Base-by-base conservation (phyloP, 2,888 invertebrate species). In the Drosophila tanythrix region DNA sequence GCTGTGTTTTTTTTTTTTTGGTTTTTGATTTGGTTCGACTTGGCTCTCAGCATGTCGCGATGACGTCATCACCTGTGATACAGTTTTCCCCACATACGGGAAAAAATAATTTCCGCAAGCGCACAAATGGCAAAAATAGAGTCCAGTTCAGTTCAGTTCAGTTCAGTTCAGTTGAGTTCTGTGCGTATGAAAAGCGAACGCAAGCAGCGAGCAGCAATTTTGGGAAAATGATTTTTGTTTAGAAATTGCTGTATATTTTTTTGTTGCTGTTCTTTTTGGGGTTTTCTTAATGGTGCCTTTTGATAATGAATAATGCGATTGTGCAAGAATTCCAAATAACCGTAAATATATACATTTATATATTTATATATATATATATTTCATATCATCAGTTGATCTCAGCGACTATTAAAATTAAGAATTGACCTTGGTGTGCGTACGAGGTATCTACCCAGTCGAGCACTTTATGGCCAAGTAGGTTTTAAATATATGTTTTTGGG, bases 71-170 rank as follows among this genome's bases (percentile, higher is more conserved):
- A n/a, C 46, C 21, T 33, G 36, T 35, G 33, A 58, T 55, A 71
- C 65, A 55, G 33, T 64, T 77, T 72, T 59, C 57, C 67, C 67
- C 78, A 68, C 68, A 68, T 78, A 64, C 66, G 61, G 35, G 66
- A 56, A 56, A 59, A 79, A 70, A 58, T 13, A 80, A 80, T 80
- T 73, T 80, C 81, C 76, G 81, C 79, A 70, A 79, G 73, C 77
- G 74, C 13, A 70, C 76, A 79, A 79, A 68, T 68, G 57, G 79
- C 73, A 67, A 73, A 80, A 70, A 79, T 76, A 25, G 76, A 79
- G 81, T 74, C 69, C 46, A 33, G 61, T 21, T 50, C 25, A 40
- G 50, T 51, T 40, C 10, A 29, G 50, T 53, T 59, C 55, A 2
- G 18, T 38, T 38, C 3, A 8, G 29, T 25, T 46, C 1, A 13